A percentile compares a stretch with the other conserved stretches of the same genome.
phyloP scores from a whole-genome alignment of 2,797 vertebrate species.

The Etheostoma perlongum region DNA sequence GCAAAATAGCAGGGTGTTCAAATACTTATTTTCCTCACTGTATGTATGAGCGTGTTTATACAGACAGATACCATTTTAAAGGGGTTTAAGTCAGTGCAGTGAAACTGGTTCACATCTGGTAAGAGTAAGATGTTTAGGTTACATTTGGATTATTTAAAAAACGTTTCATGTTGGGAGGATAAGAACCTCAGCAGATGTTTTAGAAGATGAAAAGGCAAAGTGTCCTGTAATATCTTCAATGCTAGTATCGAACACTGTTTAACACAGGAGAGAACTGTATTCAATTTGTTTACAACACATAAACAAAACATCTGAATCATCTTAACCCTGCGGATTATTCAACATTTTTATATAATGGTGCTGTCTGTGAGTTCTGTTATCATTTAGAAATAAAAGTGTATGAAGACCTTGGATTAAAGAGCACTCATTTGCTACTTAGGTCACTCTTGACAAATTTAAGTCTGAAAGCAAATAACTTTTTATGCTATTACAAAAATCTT shows the following conservation, averaged over 20 bases:
- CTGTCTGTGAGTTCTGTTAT: background rate
- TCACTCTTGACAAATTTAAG: background rate
- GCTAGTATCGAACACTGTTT: slow-evolving; percentile 1
- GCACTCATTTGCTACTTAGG: background rate
- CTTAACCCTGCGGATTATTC: slow-evolving; percentile 13
- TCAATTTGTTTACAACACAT: slow-evolving; percentile 26
- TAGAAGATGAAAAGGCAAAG: slow-evolving; percentile 46
- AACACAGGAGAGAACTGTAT: slow-evolving; percentile 16
- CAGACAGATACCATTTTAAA: background rate
- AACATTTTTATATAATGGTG: background rate
- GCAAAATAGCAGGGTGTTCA: too few species aligned
- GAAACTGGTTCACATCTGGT: slow-evolving; percentile 40
- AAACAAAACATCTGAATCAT: slow-evolving; percentile 23
- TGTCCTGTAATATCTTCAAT: slow-evolving; percentile 30
- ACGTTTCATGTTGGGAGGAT: slow-evolving; percentile 50
- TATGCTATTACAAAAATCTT: background rate
- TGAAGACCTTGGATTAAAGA: background rate
- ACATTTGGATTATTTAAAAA: slow-evolving; percentile 57
- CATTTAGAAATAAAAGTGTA: background rate
- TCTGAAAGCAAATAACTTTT: background rate
- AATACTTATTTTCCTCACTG: too few species aligned
- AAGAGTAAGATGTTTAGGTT: slow-evolving; percentile 43
- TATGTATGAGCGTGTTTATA: background rate
- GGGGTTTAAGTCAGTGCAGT: background rate
- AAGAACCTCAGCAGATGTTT: slow-evolving; percentile 30